Evolutionary conservation across 2,797 vertebrate species (phyloP).

Genomic region (Euphonia xanthogaster): DNA sequence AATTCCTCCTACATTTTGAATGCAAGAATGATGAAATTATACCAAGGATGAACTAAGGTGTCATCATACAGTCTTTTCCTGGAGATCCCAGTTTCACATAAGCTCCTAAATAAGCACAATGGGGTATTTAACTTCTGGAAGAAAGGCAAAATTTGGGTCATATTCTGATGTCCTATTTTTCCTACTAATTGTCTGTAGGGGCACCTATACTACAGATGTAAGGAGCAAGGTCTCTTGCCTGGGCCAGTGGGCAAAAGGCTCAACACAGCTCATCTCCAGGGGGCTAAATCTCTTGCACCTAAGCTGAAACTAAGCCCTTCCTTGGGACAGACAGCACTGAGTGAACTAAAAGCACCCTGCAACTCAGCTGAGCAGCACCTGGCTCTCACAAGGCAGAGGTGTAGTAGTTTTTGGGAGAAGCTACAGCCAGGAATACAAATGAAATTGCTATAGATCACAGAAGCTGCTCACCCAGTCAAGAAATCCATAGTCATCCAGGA

Average conservation of each 20-base stretch:
- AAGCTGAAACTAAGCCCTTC: background rate
- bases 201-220: background rate
- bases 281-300: background rate
- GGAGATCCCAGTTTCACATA: background rate
- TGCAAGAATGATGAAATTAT: background rate
- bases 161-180: background rate
- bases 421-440: background rate
- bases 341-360: background rate
- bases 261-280: background rate
- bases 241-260: background rate
- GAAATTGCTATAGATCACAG: background rate
- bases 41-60: background rate
- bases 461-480: background rate
- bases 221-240: background rate
- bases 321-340: background rate
- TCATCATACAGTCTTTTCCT: background rate
- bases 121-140: background rate
- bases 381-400: background rate
- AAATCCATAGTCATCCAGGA: background rate
- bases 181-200: background rate
- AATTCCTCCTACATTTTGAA: background rate
- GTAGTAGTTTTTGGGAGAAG: background rate
- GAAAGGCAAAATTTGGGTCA: background rate
- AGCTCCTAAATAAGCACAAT: background rate
- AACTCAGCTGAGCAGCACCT: background rate